Base-by-base conservation (phyloP, 2,888 invertebrate genomes). In the Vanessa cardui region DNA sequence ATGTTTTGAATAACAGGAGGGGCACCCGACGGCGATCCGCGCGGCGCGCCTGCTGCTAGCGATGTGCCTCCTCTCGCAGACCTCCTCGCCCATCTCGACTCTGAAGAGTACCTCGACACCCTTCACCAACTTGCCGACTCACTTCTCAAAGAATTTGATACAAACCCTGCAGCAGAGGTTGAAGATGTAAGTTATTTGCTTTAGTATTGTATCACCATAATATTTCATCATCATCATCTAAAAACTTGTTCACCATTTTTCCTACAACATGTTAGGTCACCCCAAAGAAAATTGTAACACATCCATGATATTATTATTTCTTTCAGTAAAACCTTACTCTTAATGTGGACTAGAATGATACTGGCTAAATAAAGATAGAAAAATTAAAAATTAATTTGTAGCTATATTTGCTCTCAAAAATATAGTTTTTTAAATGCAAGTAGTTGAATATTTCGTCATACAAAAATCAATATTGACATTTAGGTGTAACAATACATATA, bases 31-130 rank as follows among this genome's bases (percentile, higher is more conserved):
- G 95, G 95, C 95, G 94, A 89, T 93, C 91, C 94, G 94, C 93
- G 93, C 94, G 94, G 94, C 94, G 61, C 94, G 96, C 77, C 94
- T 95, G 94, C 95, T 95, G 94, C 94, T 96, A 87, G 93, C 96
- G 93, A 94, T 96, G 86, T 96, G 95, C 94, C 96, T 96, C 94
- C 96, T 97, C 94, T 97, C 95, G 94, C 96, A 94, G 96, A 96
- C 94, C 92, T 97, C 93, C 94, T 96, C 94, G 94, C 95, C 78
- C 96, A 96, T 84, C 94, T 96, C 94, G 95, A 96, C 93, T 94
- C 94, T 79, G 95, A 95, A 77, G 95, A 95, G 82, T 95, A 95
- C 87, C 92, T 95, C 84, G 94, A 94, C 79, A 94, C 95, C 85
- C 94, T 97, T 88, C 95, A 96, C 91, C 95, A 96, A 89, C 95